Base-by-base conservation (phyloP, 37 sponge, comb jelly and placozoan species). In the Amphimedon queenslandica region DNA sequence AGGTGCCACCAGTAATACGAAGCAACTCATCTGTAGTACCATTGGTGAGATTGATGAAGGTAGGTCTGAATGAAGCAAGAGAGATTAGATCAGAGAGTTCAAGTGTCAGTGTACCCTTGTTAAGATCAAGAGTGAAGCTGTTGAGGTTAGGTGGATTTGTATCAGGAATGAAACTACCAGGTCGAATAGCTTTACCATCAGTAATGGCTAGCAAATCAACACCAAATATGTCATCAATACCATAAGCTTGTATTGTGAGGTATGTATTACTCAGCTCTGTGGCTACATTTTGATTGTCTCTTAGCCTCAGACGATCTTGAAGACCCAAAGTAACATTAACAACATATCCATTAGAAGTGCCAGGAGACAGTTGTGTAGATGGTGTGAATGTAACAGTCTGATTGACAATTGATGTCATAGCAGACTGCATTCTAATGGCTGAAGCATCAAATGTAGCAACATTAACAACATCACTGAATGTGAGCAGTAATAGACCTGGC, bases 231-330 rank as follows among this genome's bases (percentile, higher is more conserved):
- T 95, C 92, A 80, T 95, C 96, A 75, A 95, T 82, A 8, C 80
- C 96, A 81, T 75, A 91, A 0, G 96, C 96, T 53, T 95, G 96
- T 77, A 95, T 82, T 18, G 86, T 84, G 27, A 95, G 73, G 57
- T 73, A 95, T 0, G 89, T 81, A 30, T 69, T 95, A 5, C 39
- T 47, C 21, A 13, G 30, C 16, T 30, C 36, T 5, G 78, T 77
- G 23, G 92, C 96, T 11, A 95, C 67, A 23, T 41, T 75, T 4
- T 63, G 76, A 21, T 80, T 86, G 47, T 87, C 88, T 55, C 87
- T 58, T n/a, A 95, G 66, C 34, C 71, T 63, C 4, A 95, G 69
- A 27, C 74, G 84, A 77, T 95, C 96, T 23, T 65, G 72, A 11
- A 76, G 39, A 30, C 89, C 80, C 5, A 95, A 51, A 43, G 80